A percentile compares a stretch with the other conserved stretches of the same genome.
These are phyloP conservation scores for Menura novaehollandiae DNA, from an alignment of 2,113 vertebrate species.

Conservation along the genomic window DNA sequence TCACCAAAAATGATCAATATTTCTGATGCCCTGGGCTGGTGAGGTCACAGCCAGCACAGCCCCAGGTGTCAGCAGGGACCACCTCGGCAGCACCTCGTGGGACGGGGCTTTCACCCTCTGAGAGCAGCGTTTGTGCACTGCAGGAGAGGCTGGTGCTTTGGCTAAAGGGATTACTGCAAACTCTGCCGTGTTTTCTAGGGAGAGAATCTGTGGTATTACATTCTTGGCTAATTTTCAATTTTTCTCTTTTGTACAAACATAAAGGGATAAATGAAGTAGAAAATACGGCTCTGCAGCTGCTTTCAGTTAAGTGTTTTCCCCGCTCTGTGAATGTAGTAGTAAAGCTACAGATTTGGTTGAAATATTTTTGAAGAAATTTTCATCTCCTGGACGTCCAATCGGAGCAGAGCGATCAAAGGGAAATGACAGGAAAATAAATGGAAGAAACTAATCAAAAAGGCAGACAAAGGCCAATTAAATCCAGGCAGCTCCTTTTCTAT, in stretches of 20 bases:
- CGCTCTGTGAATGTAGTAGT: background rate
- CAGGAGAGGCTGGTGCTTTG: background rate
- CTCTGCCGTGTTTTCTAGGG: background rate
- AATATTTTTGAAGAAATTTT: background rate
- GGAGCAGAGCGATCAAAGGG: background rate
- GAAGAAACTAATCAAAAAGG: conserved; percentile 15
- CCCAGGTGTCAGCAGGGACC: rapidly evolving
- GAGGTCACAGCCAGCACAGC: background rate
- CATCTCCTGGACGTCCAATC: background rate
- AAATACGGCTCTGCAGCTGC: background rate
- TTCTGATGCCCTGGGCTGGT: rapidly evolving
- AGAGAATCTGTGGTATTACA: background rate
- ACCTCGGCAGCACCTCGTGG: background rate
- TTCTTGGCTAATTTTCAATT: conserved; percentile 31
- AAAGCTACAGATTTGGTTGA: background rate
- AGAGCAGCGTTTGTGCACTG: background rate
- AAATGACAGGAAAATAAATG: background rate
- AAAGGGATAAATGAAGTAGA: conserved; percentile 21
- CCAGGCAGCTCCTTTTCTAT: background rate
- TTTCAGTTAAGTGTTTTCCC: background rate
- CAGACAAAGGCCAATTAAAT: background rate
- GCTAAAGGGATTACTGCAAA: background rate
- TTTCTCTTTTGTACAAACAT: conserved; percentile 7
- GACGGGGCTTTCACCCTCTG: rapidly evolving
- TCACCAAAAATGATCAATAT: rapidly evolving